phyloP scores from a whole-genome alignment of 1,140 invertebrate genomes.

The Aphaenogaster floridana region DNA sequence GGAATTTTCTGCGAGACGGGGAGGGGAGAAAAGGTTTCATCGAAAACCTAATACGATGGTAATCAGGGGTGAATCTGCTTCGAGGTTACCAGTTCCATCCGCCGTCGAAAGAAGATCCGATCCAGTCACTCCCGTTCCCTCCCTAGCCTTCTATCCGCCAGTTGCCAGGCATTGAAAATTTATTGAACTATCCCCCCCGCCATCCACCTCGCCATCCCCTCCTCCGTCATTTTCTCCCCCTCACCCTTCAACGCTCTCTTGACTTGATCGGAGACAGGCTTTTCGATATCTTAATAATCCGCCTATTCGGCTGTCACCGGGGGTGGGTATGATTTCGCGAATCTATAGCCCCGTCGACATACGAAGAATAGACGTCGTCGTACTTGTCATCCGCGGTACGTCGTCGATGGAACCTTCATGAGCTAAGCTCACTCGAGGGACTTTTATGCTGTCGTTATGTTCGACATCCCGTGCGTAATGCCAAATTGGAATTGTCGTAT shows the following conservation, averaged over 20 bases:
- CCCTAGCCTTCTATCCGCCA: conserved; percentile 27
- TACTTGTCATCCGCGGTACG: conserved; percentile 53
- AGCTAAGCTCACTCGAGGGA: conserved; percentile 51
- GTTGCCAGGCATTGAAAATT: conserved; percentile 78
- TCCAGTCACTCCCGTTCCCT: background rate
- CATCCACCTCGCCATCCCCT: background rate
- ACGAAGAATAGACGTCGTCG: conserved; percentile 59
- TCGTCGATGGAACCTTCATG: conserved; percentile 53
- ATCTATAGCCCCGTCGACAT: conserved; percentile 52
- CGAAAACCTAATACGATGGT: conserved; percentile 82
- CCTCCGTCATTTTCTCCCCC: background rate
- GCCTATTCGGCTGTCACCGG: conserved; percentile 54
- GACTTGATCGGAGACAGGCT: conserved; percentile 53
- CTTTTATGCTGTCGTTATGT: conserved; percentile 53
- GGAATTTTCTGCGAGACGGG: conserved; percentile 60
- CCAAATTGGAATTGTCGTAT: conserved; percentile 31
- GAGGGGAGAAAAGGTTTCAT: conserved; percentile 68
- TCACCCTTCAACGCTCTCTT: conserved; percentile 31
- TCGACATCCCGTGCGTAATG: conserved; percentile 42
- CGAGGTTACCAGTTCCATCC: conserved; percentile 68
- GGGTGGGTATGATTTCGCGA: conserved; percentile 52
- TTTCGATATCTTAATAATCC: conserved; percentile 73
- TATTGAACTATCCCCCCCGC: conserved; percentile 68
- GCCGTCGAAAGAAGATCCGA: conserved; percentile 47
- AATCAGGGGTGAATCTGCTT: conserved; percentile 73